Evolutionary conservation across 2,797 vertebrate species (phyloP).

Genomic region (Loris lydekkerianus): DNA sequence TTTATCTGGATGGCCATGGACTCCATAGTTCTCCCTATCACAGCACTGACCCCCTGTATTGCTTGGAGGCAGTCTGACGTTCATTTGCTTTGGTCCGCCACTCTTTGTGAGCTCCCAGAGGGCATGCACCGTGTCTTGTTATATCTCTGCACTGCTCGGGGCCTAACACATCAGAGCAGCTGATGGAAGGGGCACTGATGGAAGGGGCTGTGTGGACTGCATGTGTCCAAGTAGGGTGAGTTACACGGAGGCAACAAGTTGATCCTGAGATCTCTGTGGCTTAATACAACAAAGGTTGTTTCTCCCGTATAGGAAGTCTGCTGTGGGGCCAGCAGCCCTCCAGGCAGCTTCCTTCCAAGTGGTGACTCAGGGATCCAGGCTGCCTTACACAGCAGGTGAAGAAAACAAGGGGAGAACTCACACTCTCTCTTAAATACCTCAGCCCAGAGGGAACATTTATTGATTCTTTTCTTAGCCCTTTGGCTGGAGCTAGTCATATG

Average conservation of each 20-base stretch:
- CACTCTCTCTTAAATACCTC: not conserved
- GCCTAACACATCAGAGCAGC: not conserved
- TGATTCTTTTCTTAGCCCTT: not conserved
- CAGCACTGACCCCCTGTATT: not conserved
- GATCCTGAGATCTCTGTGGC: not conserved
- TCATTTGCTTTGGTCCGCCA: not conserved
- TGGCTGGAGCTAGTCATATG: not conserved
- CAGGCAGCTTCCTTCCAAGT: too few relatives aligned
- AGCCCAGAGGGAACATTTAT: not conserved
- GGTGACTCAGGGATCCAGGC: not conserved
- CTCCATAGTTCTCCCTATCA: not conserved
- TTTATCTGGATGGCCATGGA: not conserved
- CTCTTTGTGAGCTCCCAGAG: not conserved
- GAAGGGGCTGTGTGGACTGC: not conserved
- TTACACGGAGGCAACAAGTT: not conserved
- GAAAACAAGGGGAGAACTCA: not conserved
- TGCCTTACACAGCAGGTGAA: not conserved
- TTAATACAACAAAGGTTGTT: not conserved
- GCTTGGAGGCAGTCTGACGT: not conserved
- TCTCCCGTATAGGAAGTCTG: not conserved
- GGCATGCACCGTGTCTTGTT: rapidly evolving
- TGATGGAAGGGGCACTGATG: not conserved
- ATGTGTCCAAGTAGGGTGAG: not conserved
- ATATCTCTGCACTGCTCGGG: rapidly evolving
- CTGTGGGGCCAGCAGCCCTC: not conserved